Percentiles rank a stretch among this genome's conserved stretches.
phyloP scores from a whole-genome alignment of 2,888 invertebrate genomes.

The Helobdella robusta region DNA sequence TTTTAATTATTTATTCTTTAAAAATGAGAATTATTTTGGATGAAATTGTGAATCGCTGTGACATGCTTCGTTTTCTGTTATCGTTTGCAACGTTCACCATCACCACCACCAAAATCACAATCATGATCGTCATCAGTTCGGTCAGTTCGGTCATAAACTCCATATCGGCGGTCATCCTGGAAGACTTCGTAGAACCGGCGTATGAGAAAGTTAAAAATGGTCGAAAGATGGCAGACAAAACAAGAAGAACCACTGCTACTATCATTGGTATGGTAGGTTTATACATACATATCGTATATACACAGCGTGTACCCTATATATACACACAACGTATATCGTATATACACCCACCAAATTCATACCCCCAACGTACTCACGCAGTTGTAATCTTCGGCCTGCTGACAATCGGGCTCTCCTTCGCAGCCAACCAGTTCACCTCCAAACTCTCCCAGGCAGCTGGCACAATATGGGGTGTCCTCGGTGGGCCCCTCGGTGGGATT shows the following conservation, averaged over 20 bases:
- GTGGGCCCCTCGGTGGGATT: constrained; percentile 32
- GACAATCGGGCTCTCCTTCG: constrained; percentile 33
- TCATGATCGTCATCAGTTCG: too few species aligned
- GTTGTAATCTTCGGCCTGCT: constrained; percentile 32
- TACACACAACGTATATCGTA: background rate
- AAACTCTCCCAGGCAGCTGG: constrained; percentile 31
- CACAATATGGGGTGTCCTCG: constrained; percentile 33
- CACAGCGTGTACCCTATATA: background rate
- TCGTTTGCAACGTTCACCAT: too few species aligned
- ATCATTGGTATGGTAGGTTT: constrained; percentile 1
- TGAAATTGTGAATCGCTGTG: too few species aligned
- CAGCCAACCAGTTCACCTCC: constrained; percentile 25
- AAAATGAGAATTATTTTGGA: too few species aligned
- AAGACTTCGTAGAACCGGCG: constrained; percentile 33
- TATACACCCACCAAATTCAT: background rate
- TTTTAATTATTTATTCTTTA: too few species aligned
- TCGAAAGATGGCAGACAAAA: constrained; percentile 14
- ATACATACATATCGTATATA: background rate
- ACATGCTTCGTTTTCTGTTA: too few species aligned
- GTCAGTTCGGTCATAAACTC: constrained; percentile 36
- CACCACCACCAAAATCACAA: too few species aligned
- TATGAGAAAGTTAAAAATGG: background rate
- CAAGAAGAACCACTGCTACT: constrained; percentile 14
- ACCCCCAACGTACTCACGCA: background rate
- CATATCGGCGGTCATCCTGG: constrained; percentile 33